Base-by-base conservation (phyloP, 1,140 invertebrate genomes). In the Pseudomyrmex concolor region DNA sequence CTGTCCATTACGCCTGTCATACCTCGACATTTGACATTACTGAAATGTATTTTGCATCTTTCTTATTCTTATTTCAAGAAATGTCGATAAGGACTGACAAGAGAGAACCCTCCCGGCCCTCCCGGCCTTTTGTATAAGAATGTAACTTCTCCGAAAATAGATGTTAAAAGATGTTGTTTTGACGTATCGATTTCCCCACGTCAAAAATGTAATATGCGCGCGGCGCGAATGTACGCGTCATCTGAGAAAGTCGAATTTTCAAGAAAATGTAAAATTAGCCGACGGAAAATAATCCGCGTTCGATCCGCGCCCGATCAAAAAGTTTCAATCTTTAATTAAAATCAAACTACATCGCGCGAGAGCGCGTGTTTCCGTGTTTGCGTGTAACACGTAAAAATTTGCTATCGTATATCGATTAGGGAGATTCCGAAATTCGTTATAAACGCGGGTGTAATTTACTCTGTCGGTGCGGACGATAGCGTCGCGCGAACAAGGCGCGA, bases 1-100 rank as follows among this genome's bases (percentile, higher is more conserved):
- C 22, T 71, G 66, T 80, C 66, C 45, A 80, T 80, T 80, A 80
- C 45, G 15, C 66, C 25, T 48, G n/a, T 80, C 76, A 45, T 70
- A 22, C 22, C 17, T 57, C 10, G 66, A 80, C 19, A 48, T 80
- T 71, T 43, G 66, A 71, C 76, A 71, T 22, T 59, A 80, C 43
- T 70, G 43, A 80, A 78, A 68, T 68, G 10, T 22, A 34, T 71
- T 80, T 51, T 68, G 59, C 43, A 60, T 70, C 54, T 54, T 60
- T 50, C 43, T 19, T 70, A 25, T 45, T 71, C 19, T 48, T 80
- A n/a, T 48, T 60, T 71, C 15, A 15, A 9, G 22, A 45, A 71
- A 71, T 19, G 54, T 70, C 64, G n/a, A 71, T 71, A 54, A 60
- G 43, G 12, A 70, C 70, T 57, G 76, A 70, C 64, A 48, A 34